Evolutionary conservation across 2,888 invertebrate species (phyloP), one percentile per base, ranked within the genome.

Genomic region (Lithophane socia): DNA sequence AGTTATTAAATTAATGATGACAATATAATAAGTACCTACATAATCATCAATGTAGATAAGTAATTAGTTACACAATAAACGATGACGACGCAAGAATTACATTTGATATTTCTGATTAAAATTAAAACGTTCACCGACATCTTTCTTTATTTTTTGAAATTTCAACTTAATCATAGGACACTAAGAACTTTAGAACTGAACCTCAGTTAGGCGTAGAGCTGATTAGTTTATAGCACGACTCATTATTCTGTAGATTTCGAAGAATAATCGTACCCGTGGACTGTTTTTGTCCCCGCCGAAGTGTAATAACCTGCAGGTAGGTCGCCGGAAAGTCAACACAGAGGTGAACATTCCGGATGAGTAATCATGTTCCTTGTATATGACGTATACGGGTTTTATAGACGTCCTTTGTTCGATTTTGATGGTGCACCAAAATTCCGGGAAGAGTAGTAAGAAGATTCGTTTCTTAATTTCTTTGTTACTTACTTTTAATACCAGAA

Each of bases 291-390:
- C 92, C 91, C 91, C 87, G 87, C 69, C 84, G 87, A 88, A 90
- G 95, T 93, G 94, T 93, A 95, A 95, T 94, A 95, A 95, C 95
- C 95, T 93, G 91, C 90, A 92, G 94, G 95, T 94, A 95, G 95
- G 95, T 93, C 95, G 92, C 82, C 90, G 91, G 92, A 95, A 96
- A 95, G 96, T 95, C 96, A 94, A 88, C 90, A 88, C 87, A 86
- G 90, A 89, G 90, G 90, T 92, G 88, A 92, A 91, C 89, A 93
- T 88, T 91, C 90, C 89, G 90, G 89, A 90, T 94, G 94, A 93
- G 91, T 93, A 93, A 93, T 92, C 83, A 83, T 87, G 87, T 91
- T 93, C 90, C 91, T 89, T 90, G 90, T 89, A 86, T 83, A 87
- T 87, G 88, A 89, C 86, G 89, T 85, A 86, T 81, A 69, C 80